Conservation (phyloP, 1,140 invertebrate genomes). For the Leptinotarsa lineolata region DNA sequence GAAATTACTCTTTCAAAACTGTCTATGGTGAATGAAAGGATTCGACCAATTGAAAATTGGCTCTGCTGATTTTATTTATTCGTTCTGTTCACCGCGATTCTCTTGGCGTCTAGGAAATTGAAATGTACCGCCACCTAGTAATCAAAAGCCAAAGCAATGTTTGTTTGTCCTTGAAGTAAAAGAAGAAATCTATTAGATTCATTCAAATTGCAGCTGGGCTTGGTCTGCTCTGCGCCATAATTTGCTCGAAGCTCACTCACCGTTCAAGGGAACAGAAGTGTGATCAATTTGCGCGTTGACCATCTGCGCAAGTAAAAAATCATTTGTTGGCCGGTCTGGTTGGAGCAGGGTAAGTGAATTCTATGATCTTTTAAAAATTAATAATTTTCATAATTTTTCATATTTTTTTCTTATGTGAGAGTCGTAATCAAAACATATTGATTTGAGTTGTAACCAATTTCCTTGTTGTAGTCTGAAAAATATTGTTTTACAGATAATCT, state of each 20-base stretch:
- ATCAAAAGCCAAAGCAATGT: too few relatives aligned
- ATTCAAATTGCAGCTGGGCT: not conserved
- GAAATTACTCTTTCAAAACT: too few relatives aligned
- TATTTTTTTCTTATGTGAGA: slow-evolving; percentile 5
- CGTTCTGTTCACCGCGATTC: too few relatives aligned
- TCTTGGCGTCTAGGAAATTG: too few relatives aligned
- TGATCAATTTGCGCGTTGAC: slow-evolving; percentile 10
- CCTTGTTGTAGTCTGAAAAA: not conserved
- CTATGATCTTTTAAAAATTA: slow-evolving; percentile 19
- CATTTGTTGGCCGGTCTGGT: slow-evolving; percentile 64
- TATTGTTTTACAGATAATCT: slow-evolving; percentile 45
- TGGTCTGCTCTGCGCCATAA: not conserved
- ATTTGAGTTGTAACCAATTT: not conserved
- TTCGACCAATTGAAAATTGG: too few relatives aligned
- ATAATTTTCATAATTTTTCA: slow-evolving; percentile 19
- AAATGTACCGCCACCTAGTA: too few relatives aligned
- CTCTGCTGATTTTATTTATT: too few relatives aligned
- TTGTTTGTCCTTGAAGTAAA: too few relatives aligned
- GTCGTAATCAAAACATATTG: not conserved
- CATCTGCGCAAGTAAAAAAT: slow-evolving; percentile 22
- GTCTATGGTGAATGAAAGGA: too few relatives aligned
- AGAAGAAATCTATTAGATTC: not conserved
- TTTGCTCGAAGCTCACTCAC: not conserved
- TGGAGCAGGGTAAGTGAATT: slow-evolving; percentile 52
- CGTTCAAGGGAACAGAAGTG: too few relatives aligned